Percentiles rank a stretch among this genome's conserved stretches.
Evolutionary conservation across 2,888 invertebrate genomes (phyloP).

Genomic region (Venustoraphidia nigricollis): DNA sequence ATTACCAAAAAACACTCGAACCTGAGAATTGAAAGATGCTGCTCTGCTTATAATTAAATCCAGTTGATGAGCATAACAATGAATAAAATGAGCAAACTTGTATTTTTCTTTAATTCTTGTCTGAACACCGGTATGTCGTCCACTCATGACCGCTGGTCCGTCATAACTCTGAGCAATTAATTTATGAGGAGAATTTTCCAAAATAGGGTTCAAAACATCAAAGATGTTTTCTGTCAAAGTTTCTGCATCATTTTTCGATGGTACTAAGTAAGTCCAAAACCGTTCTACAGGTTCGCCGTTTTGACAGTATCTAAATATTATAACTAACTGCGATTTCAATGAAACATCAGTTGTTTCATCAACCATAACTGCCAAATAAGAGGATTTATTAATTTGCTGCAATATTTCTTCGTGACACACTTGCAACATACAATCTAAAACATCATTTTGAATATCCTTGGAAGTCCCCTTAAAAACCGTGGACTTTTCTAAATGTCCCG

Average conservation of each 20-base stretch:
- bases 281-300: conserved; percentile 15
- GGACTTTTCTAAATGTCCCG: conserved; percentile 14
- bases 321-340: conserved; percentile 13
- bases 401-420: conserved; percentile 16
- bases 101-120: conserved; percentile 7
- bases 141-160: conserved; percentile 16
- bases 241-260: conserved; percentile 10
- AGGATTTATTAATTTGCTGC: conserved; percentile 13
- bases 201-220: conserved; percentile 8
- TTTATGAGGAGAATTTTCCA: conserved; percentile 12
- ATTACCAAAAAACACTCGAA: conserved; percentile 13
- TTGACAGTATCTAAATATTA: conserved; percentile 16
- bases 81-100: conserved; percentile 7
- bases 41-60: conserved; percentile 11
- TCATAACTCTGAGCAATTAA: conserved; percentile 17
- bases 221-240: conserved; percentile 8
- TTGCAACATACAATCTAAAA: conserved; percentile 18
- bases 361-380: conserved; percentile 16
- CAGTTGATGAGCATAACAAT: conserved; percentile 14
- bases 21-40: conserved; percentile 6
- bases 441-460: conserved; percentile 19
- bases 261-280: conserved; percentile 16
- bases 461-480: conserved; percentile 18
- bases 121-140: background rate
- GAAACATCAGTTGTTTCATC: conserved; percentile 19